A percentile compares a stretch with the other conserved stretches of the same genome.
These are phyloP conservation scores for Tenthredo livida DNA, from an alignment of 2,888 invertebrate genomes.

Conservation along the genomic window DNA sequence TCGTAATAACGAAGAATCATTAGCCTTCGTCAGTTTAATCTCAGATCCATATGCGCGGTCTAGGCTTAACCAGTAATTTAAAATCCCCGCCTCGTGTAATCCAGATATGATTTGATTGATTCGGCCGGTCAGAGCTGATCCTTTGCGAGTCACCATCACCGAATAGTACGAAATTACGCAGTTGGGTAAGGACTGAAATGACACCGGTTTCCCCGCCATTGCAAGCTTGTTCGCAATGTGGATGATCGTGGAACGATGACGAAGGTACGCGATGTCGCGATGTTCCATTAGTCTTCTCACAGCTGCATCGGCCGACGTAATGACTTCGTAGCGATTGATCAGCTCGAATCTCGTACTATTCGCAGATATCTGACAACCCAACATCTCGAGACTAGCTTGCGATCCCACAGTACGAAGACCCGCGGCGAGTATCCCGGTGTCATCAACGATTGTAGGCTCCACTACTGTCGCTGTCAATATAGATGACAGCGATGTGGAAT, in stretches of 20 bases:
- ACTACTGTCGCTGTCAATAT: background rate
- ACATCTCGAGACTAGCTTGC: background rate
- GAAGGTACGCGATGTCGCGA: conserved; percentile 13
- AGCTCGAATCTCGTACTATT: background rate
- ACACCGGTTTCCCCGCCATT: background rate
- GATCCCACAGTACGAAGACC: conserved; percentile 11
- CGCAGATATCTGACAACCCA: background rate
- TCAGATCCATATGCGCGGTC: background rate
- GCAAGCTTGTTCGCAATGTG: background rate
- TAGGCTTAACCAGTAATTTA: background rate
- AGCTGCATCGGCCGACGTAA: background rate
- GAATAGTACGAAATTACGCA: conserved; percentile 14
- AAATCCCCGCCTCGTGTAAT: background rate
- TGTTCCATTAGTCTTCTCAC: background rate
- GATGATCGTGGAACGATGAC: background rate
- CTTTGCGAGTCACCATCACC: conserved; percentile 4
- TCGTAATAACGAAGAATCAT: background rate
- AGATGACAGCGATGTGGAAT: conserved; percentile 13
- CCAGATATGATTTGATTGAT: background rate
- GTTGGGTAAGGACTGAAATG: background rate
- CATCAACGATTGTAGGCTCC: conserved; percentile 1
- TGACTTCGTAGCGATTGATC: background rate
- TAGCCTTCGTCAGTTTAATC: too few relatives aligned
- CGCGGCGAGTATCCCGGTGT: background rate
- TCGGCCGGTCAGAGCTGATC: background rate